Evolutionary conservation across 2,888 invertebrate genomes (phyloP), one percentile per base, ranked within the genome.

Genomic region (Leptopilina syphax): DNA sequence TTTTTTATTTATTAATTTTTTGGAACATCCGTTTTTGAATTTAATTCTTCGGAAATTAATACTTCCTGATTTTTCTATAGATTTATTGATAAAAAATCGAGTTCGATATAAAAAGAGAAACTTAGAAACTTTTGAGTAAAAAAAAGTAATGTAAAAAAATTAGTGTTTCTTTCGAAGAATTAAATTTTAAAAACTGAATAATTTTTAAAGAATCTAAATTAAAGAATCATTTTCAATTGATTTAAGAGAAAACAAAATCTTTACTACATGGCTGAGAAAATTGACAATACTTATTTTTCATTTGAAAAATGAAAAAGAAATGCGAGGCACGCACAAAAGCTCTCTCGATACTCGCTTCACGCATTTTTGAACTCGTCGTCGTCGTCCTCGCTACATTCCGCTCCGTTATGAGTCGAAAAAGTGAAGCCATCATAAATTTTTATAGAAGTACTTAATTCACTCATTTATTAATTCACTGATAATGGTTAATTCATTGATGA

Each of bases 271-370:
- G 34, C 27, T 73, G 50, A 57, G 34, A 13, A 54, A 70, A 70
- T 70, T 13, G 73, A 73, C 73, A 73, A 73, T 73, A 73, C 73
- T 73, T 34, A 34, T 34, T 54, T 34, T 57, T 57, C 73, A 41
- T 73, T n/a, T 34, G 8, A 13, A 68, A 54, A 54, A 34, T 57
- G 57, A 63, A 63, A 50, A 50, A 50, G 3, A 63, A 63, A 73
- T 73, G 57, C 57, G 57, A 57, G 57, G 57, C 73, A 73, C 73
- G 73, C 73, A 73, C 73, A 73, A 70, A 70, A 13, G 70, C 73
- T 73, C 73, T 73, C 57, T 73, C 73, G 73, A 73, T 73, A 57
- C 73, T 73, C 73, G 34, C 73, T 73, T 73, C 73, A 54, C 57
- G 57, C 73, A 57, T 57, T 47, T 47, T 73, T 73, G 41, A 57